Conservation (phyloP, 1,140 invertebrate species). For the Drosophila sp. region DNA sequence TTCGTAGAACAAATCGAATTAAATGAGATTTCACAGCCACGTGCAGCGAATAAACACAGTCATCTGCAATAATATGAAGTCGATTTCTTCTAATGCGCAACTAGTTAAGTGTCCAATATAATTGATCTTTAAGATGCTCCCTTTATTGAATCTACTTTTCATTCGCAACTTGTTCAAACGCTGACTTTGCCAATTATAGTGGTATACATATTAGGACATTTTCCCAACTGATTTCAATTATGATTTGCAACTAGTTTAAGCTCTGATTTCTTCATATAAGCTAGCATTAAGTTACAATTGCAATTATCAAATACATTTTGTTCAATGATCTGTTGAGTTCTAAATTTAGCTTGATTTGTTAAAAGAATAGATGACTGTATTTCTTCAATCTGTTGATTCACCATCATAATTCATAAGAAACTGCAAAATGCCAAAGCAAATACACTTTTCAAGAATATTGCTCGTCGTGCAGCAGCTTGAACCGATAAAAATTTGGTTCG, state of each 20-base stretch:
- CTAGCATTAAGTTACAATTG: background rate
- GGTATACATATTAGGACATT: background rate
- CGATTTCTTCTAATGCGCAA: constrained; percentile 5
- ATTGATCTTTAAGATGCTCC: too few species aligned
- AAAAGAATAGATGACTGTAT: background rate
- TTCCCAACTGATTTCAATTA: background rate
- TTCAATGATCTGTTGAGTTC: background rate
- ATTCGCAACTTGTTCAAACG: background rate
- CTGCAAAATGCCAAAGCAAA: constrained; percentile 54
- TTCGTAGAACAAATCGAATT: background rate
- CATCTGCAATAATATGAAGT: background rate
- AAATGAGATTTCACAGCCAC: constrained; percentile 17
- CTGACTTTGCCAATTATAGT: too few species aligned
- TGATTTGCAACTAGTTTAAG: background rate
- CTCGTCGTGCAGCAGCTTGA: background rate
- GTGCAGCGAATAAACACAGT: constrained; percentile 12
- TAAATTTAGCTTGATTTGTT: constrained; percentile 1
- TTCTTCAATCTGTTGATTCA: constrained; percentile 17
- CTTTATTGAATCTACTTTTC: background rate
- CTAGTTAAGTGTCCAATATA: background rate
- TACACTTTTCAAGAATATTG: constrained; percentile 27
- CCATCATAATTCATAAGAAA: constrained; percentile 47
- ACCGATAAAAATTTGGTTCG: constrained; percentile 6
- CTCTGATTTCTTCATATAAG: too few species aligned
- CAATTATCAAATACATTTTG: background rate